phyloP scores from a whole-genome alignment of 2,888 invertebrate species.

The Harpagoxenus sublaevis region DNA sequence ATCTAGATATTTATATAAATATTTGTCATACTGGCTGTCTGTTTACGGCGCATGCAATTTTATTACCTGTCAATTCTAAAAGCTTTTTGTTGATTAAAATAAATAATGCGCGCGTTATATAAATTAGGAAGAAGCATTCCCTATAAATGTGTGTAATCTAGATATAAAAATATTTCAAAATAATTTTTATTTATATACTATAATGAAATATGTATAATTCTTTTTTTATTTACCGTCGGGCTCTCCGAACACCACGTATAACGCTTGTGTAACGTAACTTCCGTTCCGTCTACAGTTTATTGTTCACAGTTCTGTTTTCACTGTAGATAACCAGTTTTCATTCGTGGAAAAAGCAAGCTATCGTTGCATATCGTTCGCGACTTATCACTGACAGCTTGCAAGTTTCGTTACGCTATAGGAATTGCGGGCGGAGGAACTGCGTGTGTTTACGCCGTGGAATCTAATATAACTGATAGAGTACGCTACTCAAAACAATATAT shows the following conservation, averaged over 20 bases:
- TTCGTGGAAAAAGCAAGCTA: conserved; percentile 59
- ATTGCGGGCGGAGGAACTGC: conserved; percentile 7
- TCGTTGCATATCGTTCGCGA: conserved; percentile 57
- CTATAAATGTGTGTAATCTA: background rate
- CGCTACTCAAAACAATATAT: conserved; percentile 50
- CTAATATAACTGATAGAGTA: conserved; percentile 69
- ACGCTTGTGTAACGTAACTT: background rate
- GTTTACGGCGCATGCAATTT: background rate
- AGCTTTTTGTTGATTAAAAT: conserved; percentile 7
- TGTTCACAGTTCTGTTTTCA: conserved; percentile 24
- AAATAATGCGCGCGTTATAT: background rate
- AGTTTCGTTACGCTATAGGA: conserved; percentile 49
- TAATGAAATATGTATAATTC: background rate
- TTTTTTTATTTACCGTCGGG: background rate
- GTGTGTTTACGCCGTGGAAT: conserved; percentile 68
- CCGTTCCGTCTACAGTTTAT: conserved; percentile 20
- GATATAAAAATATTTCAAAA: background rate
- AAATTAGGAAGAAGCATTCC: background rate
- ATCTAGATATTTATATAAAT: background rate
- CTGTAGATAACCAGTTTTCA: background rate
- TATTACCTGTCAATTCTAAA: background rate
- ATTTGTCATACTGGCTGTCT: background rate
- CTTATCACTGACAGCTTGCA: conserved; percentile 73
- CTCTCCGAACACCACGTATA: too few species aligned
- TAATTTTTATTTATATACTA: background rate